A percentile compares a stretch with the other conserved stretches of the same genome.
Evolutionary conservation across 2,888 invertebrate genomes (phyloP).

Genomic region (Latrodectus elegans): DNA sequence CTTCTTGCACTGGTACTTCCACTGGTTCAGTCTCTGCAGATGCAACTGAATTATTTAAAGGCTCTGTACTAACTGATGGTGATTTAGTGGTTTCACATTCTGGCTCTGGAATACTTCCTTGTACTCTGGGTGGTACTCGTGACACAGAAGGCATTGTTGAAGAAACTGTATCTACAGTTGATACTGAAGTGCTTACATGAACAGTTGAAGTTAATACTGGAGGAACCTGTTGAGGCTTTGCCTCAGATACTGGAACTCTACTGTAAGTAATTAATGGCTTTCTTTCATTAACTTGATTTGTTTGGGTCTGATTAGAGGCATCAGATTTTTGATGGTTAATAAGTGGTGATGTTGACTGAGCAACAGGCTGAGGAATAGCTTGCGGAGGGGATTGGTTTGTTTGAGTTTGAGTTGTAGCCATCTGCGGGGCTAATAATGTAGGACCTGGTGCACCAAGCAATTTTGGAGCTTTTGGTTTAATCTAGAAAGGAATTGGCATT

Average conservation of each 20-base stretch:
- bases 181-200: not conserved
- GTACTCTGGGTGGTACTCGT: not conserved
- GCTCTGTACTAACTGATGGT: conserved; percentile 1
- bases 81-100: not conserved
- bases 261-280: not conserved
- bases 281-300: conserved; percentile 28
- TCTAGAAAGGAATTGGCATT: conserved; percentile 21
- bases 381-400: conserved; percentile 48
- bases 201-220: conserved; percentile 6
- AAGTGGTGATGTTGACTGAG: not conserved
- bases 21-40: not conserved
- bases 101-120: not conserved
- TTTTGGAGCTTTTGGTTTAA: conserved; percentile 35
- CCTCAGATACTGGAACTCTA: not conserved
- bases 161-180: conserved; percentile 13
- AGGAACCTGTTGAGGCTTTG: conserved; percentile 46
- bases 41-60: not conserved
- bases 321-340: conserved; percentile 70
- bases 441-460: not conserved
- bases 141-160: conserved; percentile 9
- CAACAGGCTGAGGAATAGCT: not conserved
- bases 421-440: conserved; percentile 42
- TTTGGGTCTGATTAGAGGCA: conserved; percentile 71
- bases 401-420: conserved; percentile 68
- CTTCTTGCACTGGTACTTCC: not conserved